Conservation (phyloP, 2,888 invertebrate species). For the Pharmacophagus antenor region DNA sequence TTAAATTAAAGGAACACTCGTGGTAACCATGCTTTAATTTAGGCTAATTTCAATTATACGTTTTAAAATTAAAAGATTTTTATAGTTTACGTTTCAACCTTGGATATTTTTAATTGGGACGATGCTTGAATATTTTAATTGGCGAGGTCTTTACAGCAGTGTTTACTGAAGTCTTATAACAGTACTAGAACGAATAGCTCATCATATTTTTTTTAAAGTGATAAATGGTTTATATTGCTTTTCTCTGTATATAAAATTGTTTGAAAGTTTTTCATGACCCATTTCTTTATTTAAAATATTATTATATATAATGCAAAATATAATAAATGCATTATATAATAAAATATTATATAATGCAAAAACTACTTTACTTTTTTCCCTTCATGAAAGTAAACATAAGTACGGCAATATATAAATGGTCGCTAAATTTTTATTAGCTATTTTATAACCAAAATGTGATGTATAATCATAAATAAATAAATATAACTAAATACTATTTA, state of each 20-base stretch:
- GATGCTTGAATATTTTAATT: conserved; percentile 10
- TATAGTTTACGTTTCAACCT: conserved; percentile 8
- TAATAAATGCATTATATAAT: no score
- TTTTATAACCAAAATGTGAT: no score
- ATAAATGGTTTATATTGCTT: neutral
- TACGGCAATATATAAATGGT: no score
- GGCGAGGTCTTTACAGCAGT: conserved; percentile 10
- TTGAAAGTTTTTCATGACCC: conserved; percentile 21
- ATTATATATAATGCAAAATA: neutral
- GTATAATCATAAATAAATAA: no score
- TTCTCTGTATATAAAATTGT: neutral
- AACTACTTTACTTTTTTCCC: no score
- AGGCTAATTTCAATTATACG: neutral
- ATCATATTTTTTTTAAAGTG: conserved; percentile 7
- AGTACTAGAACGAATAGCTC: neutral
- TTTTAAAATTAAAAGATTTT: conserved; percentile 1
- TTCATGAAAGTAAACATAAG: no score
- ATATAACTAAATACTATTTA: no score
- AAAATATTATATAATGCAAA: no score
- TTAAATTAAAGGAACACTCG: neutral
- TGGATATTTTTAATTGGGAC: conserved; percentile 15
- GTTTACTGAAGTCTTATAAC: conserved; percentile 8
- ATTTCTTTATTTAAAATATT: neutral
- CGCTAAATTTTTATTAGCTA: no score
- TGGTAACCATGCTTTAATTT: conserved; percentile 2